phyloP scores from a whole-genome alignment of 2,113 vertebrate genomes.

The Amazona vittata region DNA sequence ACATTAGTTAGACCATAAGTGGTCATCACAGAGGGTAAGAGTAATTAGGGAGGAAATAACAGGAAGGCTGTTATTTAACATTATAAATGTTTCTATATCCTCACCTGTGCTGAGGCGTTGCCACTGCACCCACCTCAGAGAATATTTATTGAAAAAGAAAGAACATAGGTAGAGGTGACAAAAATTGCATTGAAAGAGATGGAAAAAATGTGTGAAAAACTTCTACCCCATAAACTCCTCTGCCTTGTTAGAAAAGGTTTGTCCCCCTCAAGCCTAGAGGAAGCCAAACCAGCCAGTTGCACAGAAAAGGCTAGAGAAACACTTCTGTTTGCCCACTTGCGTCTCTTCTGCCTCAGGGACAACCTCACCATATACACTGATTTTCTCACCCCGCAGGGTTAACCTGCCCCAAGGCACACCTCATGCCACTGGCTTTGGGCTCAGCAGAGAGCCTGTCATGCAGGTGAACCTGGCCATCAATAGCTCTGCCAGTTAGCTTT shows the following conservation, averaged over 20 bases:
- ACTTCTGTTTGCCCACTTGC: not conserved
- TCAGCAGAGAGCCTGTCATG: not conserved
- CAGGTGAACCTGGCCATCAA: accelerated
- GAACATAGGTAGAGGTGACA: not conserved
- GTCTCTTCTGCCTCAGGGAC: not conserved
- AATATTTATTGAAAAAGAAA: not conserved
- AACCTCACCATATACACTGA: not conserved
- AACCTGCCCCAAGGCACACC: not conserved
- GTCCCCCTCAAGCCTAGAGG: not conserved
- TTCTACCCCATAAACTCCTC: not conserved
- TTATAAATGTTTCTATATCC: not conserved
- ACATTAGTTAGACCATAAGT: not conserved
- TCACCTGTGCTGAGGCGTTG: not conserved
- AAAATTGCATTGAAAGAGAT: not conserved
- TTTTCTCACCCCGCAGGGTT: not conserved
- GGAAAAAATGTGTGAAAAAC: not conserved
- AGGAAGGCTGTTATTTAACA: not conserved
- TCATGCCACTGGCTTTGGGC: not conserved
- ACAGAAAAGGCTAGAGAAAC: not conserved
- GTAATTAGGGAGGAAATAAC: not conserved
- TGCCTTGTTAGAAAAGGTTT: not conserved
- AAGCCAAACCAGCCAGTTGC: not conserved
- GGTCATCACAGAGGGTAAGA: not conserved
- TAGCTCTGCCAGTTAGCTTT: not conserved
- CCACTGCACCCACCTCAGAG: not conserved